Base-by-base conservation (phyloP, 2,797 vertebrate species). In the Vespertilio murinus region DNA sequence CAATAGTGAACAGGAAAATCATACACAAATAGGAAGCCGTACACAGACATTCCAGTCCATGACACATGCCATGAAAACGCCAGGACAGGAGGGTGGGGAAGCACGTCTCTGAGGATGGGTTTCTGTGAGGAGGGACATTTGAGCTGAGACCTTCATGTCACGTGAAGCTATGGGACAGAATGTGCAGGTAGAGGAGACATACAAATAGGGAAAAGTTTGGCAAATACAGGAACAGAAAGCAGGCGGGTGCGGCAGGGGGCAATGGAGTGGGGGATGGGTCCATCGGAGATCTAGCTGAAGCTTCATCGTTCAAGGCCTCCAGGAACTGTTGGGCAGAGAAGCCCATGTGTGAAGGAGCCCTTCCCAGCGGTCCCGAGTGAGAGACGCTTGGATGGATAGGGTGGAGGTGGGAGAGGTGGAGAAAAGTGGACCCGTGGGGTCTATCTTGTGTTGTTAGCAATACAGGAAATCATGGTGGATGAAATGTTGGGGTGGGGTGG, bases 251-350 rank as follows among this genome's bases (percentile, higher is more conserved):
- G 64, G 22, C 40, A 35, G 33, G 35, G 45, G 20, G 56, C 79
- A 70, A 71, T 38, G 35, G 30, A 45, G 28, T 52, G 20, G 5
- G 35, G 3, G 0, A 28, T 61, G 28, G 20, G 12, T 25, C 4
- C 18, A 3, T 45, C 14, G 8, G 35, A 86, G 25, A 28, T 10
- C 64, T 12, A 14, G 40, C 42, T 17, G 13, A n/a, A 67, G 54
- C 45, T 6, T 49, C 13, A 52, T 1, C 6, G 20, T 0, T 5
- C 12, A 38, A 40, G 10, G 33, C 20, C n/a, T 1, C 0, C 1
- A 74, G 38, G 54, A 47, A 22, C 47, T 10, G 22, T 10, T 16
- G 35, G 69, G 18, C 17, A 52, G 77, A 80, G 64, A 11, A 73
- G 23, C 40, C 56, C 5, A 5, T 7, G 33, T 56, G 12, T 35